phyloP scores from a whole-genome alignment of 2,888 invertebrate species.

The Gibbula magus region DNA sequence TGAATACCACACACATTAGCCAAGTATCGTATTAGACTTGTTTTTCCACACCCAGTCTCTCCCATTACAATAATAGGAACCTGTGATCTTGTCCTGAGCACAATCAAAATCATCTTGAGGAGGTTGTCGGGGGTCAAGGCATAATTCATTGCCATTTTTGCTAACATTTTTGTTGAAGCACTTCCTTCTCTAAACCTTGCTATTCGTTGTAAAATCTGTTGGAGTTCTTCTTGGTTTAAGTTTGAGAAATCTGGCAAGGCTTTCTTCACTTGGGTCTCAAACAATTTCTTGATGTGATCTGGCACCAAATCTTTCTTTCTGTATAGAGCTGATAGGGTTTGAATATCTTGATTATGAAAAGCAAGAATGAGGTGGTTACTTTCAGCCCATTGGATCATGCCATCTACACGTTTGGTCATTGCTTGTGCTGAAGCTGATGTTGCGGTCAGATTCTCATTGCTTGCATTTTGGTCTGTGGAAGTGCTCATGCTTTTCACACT shows the following conservation, averaged over 20 bases:
- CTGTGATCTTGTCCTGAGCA: not conserved
- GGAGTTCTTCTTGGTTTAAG: not conserved
- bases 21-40: constrained; percentile 28
- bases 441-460: not conserved
- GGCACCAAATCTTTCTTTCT: not conserved
- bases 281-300: not conserved
- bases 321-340: constrained; percentile 28
- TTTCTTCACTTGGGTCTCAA: constrained; percentile 23
- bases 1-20: not conserved
- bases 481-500: not conserved
- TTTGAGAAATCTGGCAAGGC: constrained; percentile 8
- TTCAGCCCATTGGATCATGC: constrained; percentile 29
- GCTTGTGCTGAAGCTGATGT: not conserved
- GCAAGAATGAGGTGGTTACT: constrained; percentile 28
- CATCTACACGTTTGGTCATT: constrained; percentile 23
- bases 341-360: constrained; percentile 25
- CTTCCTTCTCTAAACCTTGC: not conserved
- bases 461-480: not conserved
- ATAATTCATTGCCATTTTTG: not conserved
- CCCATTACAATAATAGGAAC: constrained; percentile 35
- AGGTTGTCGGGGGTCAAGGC: constrained; percentile 30
- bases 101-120: constrained; percentile 31
- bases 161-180: not conserved
- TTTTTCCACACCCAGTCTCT: constrained; percentile 39
- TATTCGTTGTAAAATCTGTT: constrained; percentile 10